A percentile compares a stretch with the other conserved stretches of the same genome.
Conservation (phyloP, 2,888 invertebrate species). For the Unio delphinus region DNA sequence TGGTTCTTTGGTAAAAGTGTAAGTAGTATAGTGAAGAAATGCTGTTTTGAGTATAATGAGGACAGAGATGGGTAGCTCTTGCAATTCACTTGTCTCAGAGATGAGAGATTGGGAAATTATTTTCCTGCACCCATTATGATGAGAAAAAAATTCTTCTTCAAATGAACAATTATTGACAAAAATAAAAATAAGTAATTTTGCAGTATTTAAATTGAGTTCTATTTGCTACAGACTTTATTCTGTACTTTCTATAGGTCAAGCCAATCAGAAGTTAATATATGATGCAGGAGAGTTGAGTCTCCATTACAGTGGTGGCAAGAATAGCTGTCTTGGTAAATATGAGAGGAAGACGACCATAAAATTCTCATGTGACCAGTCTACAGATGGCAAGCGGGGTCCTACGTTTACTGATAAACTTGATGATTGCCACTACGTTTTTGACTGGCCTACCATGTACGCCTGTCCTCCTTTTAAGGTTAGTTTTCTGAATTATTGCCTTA, state of each 20-base stretch:
- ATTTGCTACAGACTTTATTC: neutral
- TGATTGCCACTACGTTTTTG: conserved; percentile 60
- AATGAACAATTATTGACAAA: too few species aligned
- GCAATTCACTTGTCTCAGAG: too few species aligned
- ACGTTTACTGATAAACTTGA: conserved; percentile 41
- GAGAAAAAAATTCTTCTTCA: too few species aligned
- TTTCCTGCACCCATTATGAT: too few species aligned
- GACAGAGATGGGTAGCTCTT: too few species aligned
- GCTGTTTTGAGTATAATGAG: too few species aligned
- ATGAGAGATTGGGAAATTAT: too few species aligned
- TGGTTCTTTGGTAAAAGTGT: too few species aligned
- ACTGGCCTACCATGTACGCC: conserved; percentile 56
- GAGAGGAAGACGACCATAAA: conserved; percentile 58
- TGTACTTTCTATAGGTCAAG: conserved; percentile 43
- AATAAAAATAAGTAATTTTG: neutral
- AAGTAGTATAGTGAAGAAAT: too few species aligned
- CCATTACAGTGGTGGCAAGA: conserved; percentile 60
- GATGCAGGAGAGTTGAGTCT: conserved; percentile 65
- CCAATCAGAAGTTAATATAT: conserved; percentile 54
- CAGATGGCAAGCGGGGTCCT: conserved; percentile 42
- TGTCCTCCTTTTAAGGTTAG: conserved; percentile 50
- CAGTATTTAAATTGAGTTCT: neutral
- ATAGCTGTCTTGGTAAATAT: conserved; percentile 46
- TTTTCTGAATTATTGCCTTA: too few species aligned
- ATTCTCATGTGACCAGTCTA: conserved; percentile 61